phyloP scores from a whole-genome alignment of 2,113 vertebrate genomes.

The Anhinga anhinga region DNA sequence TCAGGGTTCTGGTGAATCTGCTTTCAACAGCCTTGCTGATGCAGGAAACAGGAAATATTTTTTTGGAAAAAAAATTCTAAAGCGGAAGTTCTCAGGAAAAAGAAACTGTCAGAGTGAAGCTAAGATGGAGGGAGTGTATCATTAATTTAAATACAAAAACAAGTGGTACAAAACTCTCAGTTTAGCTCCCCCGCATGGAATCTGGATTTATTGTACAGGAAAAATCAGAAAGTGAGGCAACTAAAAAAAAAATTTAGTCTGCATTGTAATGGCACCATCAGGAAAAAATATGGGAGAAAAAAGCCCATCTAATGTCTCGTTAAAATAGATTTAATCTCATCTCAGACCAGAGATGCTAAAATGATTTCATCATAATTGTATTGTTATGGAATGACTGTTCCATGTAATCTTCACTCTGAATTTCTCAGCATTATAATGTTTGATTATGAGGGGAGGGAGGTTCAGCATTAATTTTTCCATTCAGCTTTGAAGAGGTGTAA shows the following conservation, averaged over 20 bases:
- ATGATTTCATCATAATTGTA: slow-evolving; percentile 66
- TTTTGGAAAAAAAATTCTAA: background rate
- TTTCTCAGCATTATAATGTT: slow-evolving; percentile 28
- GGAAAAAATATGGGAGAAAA: slow-evolving; percentile 19
- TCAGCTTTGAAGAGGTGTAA: slow-evolving; percentile 28
- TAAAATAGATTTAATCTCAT: slow-evolving; percentile 60
- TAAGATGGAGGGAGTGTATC: background rate
- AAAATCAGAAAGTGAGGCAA: background rate
- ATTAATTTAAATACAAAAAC: background rate
- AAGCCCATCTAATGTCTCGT: slow-evolving; percentile 14
- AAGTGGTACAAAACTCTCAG: background rate
- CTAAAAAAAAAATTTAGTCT: background rate
- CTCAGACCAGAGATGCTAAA: slow-evolving; percentile 57
- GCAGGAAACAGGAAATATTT: background rate
- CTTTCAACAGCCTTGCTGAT: background rate
- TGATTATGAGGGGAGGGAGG: slow-evolving; percentile 40
- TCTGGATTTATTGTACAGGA: background rate
- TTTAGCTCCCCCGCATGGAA: background rate
- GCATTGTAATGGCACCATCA: background rate
- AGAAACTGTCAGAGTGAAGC: background rate
- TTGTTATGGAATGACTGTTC: slow-evolving; percentile 52
- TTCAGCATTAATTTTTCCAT: slow-evolving; percentile 54
- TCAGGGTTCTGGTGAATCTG: background rate
- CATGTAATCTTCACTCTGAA: background rate
- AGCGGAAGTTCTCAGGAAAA: background rate